Base-by-base conservation (phyloP, 92 coral and sea anemone genomes). In the Chrysogorgia sp. region DNA sequence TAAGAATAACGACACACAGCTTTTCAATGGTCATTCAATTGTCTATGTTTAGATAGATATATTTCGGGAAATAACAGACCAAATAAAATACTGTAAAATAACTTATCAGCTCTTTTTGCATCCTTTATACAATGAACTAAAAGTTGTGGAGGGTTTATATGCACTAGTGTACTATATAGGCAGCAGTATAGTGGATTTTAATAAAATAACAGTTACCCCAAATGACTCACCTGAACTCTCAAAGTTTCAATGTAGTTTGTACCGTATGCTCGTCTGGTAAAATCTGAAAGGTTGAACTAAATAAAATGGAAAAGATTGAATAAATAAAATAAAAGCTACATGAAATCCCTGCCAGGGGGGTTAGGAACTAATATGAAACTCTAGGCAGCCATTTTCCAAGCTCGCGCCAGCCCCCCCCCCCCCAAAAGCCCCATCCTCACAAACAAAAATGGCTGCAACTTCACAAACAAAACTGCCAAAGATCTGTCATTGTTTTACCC, bases 161-260 rank as follows among this genome's bases (percentile, higher is more conserved):
- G n/a, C n/a, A n/a, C n/a, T n/a, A n/a, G n/a, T n/a, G n/a, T n/a
- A n/a, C n/a, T n/a, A n/a, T n/a, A n/a, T n/a, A n/a, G 50, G 50
- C 10, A 43, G 50, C 50, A 43, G 17, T 8, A 9, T 17, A 17
- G 50, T 43, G 50, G 17, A 58, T 35, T 31, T 62, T 17, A 29
- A 80, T 66, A 80, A 80, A 65, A 53, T 28, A 34, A 34, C 50
- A 14, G 55, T 63, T 52, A 48, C 70, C 24, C 50, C 5, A 37
- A 37, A 37, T 2, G 40, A 26, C 89, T 37, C 52, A 94, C 98
- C 99, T 96, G 99, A 80, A 96, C 99, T 79, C 99, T 87, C 63
- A 92, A 80, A 12, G 99, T 96, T 83, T 96, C 99, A 41, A 96
- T 96, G 92, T 96, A 96, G 90, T 96, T 96, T 40, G 99, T 96